phyloP scores from a whole-genome alignment of 2,888 invertebrate species.

The Leucophora obtusa region DNA sequence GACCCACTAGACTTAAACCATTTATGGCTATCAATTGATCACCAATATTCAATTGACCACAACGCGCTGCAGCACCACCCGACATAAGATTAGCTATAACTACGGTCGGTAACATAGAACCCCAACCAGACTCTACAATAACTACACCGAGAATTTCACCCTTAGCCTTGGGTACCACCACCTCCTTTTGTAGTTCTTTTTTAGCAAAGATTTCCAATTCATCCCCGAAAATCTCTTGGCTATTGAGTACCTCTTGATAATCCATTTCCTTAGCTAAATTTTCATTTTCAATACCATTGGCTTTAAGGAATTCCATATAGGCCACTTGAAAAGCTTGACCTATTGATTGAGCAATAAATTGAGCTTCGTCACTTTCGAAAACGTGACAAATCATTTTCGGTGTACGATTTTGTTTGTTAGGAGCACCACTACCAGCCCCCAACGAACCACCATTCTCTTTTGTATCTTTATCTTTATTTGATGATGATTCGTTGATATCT shows the following conservation, averaged over 20 bases:
- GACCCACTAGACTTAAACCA: slow-evolving; percentile 97
- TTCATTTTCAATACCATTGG: slow-evolving; percentile 99
- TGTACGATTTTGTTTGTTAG: slow-evolving; percentile 85
- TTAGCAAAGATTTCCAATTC: slow-evolving; percentile 99
- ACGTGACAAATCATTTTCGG: slow-evolving; percentile 99
- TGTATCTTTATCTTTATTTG: slow-evolving; percentile 59
- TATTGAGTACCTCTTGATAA: slow-evolving; percentile 99
- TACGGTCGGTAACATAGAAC: slow-evolving; percentile 99
- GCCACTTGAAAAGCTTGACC: slow-evolving; percentile 99
- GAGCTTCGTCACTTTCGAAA: slow-evolving; percentile 99
- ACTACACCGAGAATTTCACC: slow-evolving; percentile 99
- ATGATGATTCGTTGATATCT: slow-evolving; percentile 31
- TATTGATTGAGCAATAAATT: slow-evolving; percentile 99
- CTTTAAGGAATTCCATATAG: slow-evolving; percentile 99
- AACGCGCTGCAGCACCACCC: slow-evolving; percentile 97
- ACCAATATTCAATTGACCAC: slow-evolving; percentile 98
- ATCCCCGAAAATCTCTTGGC: slow-evolving; percentile 99
- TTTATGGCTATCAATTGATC: slow-evolving; percentile 99
- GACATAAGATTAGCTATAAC: slow-evolving; percentile 99
- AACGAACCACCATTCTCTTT: slow-evolving; percentile 32
- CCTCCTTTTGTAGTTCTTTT: slow-evolving; percentile 98
- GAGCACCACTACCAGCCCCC: background rate
- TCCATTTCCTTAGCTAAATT: slow-evolving; percentile 99
- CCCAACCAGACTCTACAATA: slow-evolving; percentile 99
- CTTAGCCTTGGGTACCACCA: slow-evolving; percentile 98